These are phyloP conservation scores for Phrynocephalus guinanensis DNA, from an alignment of 2,797 vertebrate species.

Conservation along the genomic window DNA sequence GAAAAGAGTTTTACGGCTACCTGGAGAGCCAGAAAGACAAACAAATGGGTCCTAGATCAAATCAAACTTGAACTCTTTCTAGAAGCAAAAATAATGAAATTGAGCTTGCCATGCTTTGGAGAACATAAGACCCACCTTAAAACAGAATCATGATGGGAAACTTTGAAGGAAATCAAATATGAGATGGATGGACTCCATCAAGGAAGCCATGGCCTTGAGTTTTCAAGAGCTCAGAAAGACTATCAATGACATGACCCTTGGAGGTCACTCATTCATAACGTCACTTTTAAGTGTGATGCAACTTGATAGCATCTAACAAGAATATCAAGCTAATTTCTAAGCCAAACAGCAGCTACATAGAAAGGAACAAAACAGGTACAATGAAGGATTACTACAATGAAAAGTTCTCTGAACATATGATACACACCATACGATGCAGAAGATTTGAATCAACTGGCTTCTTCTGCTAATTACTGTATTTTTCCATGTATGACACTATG, in stretches of 20 bases:
- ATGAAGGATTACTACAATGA: slow-evolving; percentile 47
- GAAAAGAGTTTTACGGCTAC: neutral
- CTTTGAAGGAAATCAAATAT: neutral
- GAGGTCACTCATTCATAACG: neutral
- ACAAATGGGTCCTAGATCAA: neutral
- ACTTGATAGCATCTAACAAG: neutral
- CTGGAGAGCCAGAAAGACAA: neutral
- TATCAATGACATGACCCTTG: neutral
- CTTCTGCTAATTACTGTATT: too few relatives aligned
- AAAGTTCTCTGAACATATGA: slow-evolving; percentile 47
- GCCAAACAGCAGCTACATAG: neutral
- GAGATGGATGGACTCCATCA: neutral
- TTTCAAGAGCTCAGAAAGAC: neutral
- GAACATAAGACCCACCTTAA: too few relatives aligned
- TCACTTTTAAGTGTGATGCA: too few relatives aligned
- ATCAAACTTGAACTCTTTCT: neutral
- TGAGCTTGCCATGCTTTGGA: neutral
- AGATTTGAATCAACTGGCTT: neutral
- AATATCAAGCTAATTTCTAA: slow-evolving; percentile 8
- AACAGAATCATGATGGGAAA: neutral
- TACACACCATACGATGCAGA: slow-evolving; percentile 20
- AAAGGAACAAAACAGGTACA: neutral
- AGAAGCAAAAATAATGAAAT: neutral
- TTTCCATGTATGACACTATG: too few relatives aligned
- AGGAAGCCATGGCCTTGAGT: neutral